These are phyloP conservation scores for Caenorhabditis wallacei DNA, from an alignment of 2,888 invertebrate genomes.

Conservation along the genomic window DNA sequence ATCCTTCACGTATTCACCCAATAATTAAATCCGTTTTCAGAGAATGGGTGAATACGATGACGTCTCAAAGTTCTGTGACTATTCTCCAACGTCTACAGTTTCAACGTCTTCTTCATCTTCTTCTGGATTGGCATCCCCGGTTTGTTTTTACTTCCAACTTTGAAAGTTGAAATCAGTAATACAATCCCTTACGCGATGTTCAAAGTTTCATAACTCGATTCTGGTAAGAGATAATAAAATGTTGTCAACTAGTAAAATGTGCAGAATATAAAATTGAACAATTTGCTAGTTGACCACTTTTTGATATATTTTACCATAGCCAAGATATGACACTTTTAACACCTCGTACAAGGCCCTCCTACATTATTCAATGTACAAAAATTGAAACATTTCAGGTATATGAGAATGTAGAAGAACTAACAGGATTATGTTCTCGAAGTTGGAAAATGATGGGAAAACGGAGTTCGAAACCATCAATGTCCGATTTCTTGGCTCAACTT, in stretches of 20 bases:
- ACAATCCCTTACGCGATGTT: no score
- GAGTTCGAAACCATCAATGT: constrained; percentile 60
- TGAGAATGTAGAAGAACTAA: constrained; percentile 62
- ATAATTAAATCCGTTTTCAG: background rate
- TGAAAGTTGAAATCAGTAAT: background rate
- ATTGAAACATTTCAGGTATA: constrained; percentile 34
- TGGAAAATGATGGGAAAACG: constrained; percentile 58
- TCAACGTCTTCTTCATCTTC: constrained; percentile 51
- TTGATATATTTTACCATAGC: no score
- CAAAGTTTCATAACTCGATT: no score
- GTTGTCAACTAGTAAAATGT: no score
- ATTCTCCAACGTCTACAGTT: constrained; percentile 57
- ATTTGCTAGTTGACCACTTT: no score
- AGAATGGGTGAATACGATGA: constrained; percentile 59
- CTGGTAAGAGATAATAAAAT: no score
- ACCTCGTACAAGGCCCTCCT: no score
- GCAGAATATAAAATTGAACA: no score
- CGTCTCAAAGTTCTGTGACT: constrained; percentile 48
- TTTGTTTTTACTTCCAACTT: no score
- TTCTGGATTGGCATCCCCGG: constrained; percentile 52
- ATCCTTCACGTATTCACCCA: background rate
- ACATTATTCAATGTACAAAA: no score
- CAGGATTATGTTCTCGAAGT: constrained; percentile 49
- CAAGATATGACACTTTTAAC: no score
- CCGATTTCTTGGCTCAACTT: constrained; percentile 53